A percentile compares a stretch with the other conserved stretches of the same genome.
These are phyloP conservation scores for Anolis carolinensis DNA, from an alignment of 2,113 vertebrate genomes.

Conservation along the genomic window DNA sequence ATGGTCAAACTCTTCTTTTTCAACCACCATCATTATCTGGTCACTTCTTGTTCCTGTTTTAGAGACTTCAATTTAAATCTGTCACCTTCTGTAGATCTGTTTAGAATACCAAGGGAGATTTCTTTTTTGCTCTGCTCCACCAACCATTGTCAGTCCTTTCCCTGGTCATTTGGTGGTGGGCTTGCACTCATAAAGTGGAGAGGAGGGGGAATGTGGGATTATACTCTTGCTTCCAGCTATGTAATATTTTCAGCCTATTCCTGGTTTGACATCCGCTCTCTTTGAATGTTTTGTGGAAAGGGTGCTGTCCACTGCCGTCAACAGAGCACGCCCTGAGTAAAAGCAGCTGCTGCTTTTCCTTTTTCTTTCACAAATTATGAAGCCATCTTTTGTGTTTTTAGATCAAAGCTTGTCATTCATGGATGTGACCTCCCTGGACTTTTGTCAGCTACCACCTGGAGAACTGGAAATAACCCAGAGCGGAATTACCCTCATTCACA, in stretches of 20 bases:
- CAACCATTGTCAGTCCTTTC: background rate
- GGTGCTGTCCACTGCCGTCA: slow-evolving; percentile 28
- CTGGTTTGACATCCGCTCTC: slow-evolving; percentile 24
- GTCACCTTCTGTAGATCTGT: accelerated
- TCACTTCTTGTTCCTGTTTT: background rate
- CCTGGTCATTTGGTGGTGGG: background rate
- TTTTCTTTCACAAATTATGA: slow-evolving; percentile 20
- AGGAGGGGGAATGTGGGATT: background rate
- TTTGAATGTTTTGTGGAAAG: slow-evolving; percentile 12
- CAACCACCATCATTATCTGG: accelerated
- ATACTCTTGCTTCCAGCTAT: background rate
- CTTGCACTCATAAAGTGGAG: background rate
- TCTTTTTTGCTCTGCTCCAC: accelerated
- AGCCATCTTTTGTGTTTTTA: slow-evolving; percentile 44
- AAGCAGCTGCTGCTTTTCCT: slow-evolving; percentile 48
- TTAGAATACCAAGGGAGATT: background rate
- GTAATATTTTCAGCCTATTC: background rate
- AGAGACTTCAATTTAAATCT: background rate
- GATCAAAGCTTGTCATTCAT: slow-evolving; percentile 32
- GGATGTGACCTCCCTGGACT: slow-evolving; percentile 22
- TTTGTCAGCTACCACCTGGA: slow-evolving; percentile 34
- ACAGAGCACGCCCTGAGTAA: slow-evolving; percentile 24
- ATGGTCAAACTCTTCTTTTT: background rate
- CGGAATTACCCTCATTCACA: background rate
- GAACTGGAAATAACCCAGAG: background rate